Percentiles rank a stretch among this genome's conserved stretches.
These are phyloP conservation scores for Halichondria panicea DNA, from an alignment of 37 sponge, comb jelly and placozoan species.

Conservation along the genomic window DNA sequence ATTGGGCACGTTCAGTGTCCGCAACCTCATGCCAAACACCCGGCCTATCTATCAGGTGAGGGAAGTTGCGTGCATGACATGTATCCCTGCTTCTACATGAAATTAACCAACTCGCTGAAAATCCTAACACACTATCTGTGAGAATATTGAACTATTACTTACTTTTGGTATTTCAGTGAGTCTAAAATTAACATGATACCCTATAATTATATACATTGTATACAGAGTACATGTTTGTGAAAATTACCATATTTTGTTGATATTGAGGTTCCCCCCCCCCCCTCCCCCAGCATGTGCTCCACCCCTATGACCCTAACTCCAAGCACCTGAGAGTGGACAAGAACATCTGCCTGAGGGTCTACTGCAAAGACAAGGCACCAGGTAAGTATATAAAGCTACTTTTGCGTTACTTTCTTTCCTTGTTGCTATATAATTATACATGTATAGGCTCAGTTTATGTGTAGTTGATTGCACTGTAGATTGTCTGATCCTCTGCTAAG, in stretches of 20 bases:
- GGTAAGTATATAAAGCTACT: slow-evolving; percentile 32
- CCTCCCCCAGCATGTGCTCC: slow-evolving; percentile 60
- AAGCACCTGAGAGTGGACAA: slow-evolving; percentile 74
- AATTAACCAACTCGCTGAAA: too few species aligned
- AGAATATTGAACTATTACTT: too few species aligned
- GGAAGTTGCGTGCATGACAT: background rate
- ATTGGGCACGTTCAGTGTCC: slow-evolving; percentile 78
- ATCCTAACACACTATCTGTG: too few species aligned
- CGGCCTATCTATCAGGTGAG: slow-evolving; percentile 54
- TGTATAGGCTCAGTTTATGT: background rate
- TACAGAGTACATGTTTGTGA: background rate
- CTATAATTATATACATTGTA: too few species aligned
- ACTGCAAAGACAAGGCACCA: slow-evolving; percentile 73
- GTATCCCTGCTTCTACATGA: too few species aligned
- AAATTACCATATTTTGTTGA: background rate
- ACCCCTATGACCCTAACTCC: slow-evolving; percentile 67
- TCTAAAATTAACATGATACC: too few species aligned
- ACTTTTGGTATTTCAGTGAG: too few species aligned
- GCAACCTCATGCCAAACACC: slow-evolving; percentile 81
- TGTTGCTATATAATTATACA: too few species aligned
- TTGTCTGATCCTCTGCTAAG: background rate
- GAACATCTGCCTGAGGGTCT: slow-evolving; percentile 69
- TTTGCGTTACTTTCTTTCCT: background rate
- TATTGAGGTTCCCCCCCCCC: background rate
- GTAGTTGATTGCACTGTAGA: background rate